Evolutionary conservation across 2,888 invertebrate genomes (phyloP).

Genomic region (Neria commutata): DNA sequence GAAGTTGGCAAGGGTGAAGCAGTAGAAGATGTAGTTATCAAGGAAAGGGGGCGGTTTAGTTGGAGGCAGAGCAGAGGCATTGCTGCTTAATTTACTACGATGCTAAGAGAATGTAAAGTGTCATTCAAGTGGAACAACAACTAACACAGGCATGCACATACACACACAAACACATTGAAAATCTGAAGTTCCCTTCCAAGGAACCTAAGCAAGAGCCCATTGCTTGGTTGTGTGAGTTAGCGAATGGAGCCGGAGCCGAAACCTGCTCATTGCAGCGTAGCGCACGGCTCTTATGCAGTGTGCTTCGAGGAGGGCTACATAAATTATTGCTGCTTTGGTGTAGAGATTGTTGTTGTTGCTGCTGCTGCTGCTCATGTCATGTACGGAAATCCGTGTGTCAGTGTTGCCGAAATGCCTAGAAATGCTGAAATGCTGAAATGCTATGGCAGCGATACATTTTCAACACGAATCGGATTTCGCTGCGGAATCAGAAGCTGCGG

Average conservation of each 20-base stretch:
- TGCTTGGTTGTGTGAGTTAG: conserved; percentile 24
- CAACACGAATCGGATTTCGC: conserved; percentile 51
- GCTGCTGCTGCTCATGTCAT: conserved; percentile 45
- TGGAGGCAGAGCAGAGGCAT: conserved; percentile 4
- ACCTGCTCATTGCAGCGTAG: conserved; percentile 21
- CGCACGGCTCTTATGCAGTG: conserved; percentile 47
- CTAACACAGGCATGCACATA: conserved; percentile 24
- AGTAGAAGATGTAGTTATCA: neutral
- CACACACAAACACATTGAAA: conserved; percentile 11
- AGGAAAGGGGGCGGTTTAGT: neutral
- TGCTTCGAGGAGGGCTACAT: no score
- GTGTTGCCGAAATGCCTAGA: conserved; percentile 47
- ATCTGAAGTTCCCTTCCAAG: neutral
- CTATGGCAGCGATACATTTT: conserved; percentile 46
- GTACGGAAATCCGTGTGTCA: conserved; percentile 57
- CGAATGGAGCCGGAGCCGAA: neutral
- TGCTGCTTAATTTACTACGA: conserved; percentile 39
- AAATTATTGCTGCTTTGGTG: conserved; percentile 58
- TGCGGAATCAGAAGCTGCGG: conserved; percentile 38
- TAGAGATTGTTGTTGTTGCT: conserved; percentile 29
- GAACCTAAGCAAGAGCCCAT: conserved; percentile 5
- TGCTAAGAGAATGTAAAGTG: conserved; percentile 53
- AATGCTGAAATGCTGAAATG: conserved; percentile 28
- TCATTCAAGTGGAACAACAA: conserved; percentile 53
- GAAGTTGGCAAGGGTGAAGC: neutral